Percentiles rank a stretch among this genome's conserved stretches.
These are phyloP conservation scores for Haplochromis vanheusdeni DNA, from an alignment of 2,113 vertebrate species.

Conservation along the genomic window DNA sequence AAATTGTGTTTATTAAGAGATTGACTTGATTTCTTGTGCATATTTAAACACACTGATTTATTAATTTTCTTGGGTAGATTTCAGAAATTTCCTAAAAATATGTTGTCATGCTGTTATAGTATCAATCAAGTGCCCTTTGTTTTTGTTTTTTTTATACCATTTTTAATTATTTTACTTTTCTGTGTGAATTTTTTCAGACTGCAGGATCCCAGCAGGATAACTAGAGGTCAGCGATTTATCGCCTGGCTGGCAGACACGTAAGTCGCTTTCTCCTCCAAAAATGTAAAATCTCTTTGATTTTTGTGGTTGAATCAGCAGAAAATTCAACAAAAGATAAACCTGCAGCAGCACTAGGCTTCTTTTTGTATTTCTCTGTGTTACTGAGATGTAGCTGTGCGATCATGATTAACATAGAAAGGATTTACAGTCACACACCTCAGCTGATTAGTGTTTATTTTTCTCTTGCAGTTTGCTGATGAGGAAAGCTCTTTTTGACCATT, in stretches of 20 bases:
- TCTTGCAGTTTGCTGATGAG: conserved; percentile 89
- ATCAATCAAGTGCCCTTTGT: not conserved
- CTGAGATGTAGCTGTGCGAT: not conserved
- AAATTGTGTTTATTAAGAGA: not conserved
- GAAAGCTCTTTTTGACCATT: conserved; percentile 90
- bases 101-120: not conserved
- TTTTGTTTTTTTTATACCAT: not conserved
- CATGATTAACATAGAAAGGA: not conserved
- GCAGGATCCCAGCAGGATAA: conserved; percentile 77
- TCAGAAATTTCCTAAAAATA: not conserved
- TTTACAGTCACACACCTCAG: not conserved
- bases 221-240: conserved; percentile 77
- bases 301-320: not conserved
- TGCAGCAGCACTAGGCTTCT: not conserved
- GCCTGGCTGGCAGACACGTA: conserved; percentile 90
- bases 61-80: not conserved
- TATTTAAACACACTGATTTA: not conserved
- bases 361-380: not conserved
- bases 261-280: conserved; percentile 40
- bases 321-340: not conserved
- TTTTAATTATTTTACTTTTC: not conserved
- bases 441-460: not conserved
- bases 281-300: not conserved
- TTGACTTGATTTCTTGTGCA: not conserved
- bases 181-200: conserved; percentile 66